phyloP scores from a whole-genome alignment of 2,888 invertebrate species.

The Chrysomela aeneicollis region DNA sequence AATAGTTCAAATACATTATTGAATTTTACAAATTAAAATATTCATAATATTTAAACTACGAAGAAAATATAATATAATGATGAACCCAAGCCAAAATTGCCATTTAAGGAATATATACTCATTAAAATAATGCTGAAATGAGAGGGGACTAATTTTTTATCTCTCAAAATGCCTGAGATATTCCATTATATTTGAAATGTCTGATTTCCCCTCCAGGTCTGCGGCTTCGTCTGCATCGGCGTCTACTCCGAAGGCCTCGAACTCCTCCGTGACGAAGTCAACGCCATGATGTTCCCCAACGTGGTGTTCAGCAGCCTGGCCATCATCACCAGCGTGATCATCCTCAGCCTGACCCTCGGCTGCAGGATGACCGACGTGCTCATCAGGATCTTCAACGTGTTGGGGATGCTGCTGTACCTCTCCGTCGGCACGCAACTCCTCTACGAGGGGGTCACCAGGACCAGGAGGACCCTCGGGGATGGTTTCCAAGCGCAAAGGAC shows the following conservation, averaged over 20 bases:
- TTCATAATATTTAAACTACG: too few relatives aligned
- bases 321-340: slow-evolving; percentile 52
- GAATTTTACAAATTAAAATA: too few relatives aligned
- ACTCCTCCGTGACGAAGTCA: slow-evolving; percentile 40
- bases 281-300: slow-evolving; percentile 50
- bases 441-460: slow-evolving; percentile 22
- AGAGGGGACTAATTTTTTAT: too few relatives aligned
- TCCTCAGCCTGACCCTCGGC: slow-evolving; percentile 51
- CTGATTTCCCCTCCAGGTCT: slow-evolving; percentile 50
- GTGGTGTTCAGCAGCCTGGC: slow-evolving; percentile 51
- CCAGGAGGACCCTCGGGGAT: slow-evolving; percentile 18
- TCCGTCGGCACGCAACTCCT: slow-evolving; percentile 45
- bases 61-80: too few relatives aligned
- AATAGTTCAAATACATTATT: too few relatives aligned
- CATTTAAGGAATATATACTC: too few relatives aligned
- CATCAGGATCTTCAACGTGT: slow-evolving; percentile 50
- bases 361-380: slow-evolving; percentile 52
- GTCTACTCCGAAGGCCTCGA: slow-evolving; percentile 49
- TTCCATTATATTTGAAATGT: too few relatives aligned
- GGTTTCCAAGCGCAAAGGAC: slow-evolving; percentile 24
- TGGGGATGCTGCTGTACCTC: slow-evolving; percentile 51
- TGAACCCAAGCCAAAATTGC: too few relatives aligned
- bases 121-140: too few relatives aligned
- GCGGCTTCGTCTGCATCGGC: slow-evolving; percentile 47
- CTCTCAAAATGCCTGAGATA: too few relatives aligned